These are phyloP conservation scores for Sminthurides aquaticus DNA, from an alignment of 2,888 invertebrate genomes.

Conservation along the genomic window DNA sequence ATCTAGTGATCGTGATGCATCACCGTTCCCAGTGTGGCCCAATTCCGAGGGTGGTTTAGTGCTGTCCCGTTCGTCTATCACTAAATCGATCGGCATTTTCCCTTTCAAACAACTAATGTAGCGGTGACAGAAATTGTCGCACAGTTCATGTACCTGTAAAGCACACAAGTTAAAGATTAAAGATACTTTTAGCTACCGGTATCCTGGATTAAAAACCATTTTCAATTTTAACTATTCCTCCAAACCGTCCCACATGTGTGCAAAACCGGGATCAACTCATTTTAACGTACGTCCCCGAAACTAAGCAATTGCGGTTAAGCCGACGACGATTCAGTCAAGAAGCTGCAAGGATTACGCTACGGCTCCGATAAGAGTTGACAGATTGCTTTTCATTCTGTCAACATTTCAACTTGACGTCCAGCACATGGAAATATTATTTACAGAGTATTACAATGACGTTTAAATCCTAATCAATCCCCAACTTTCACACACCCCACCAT, in stretches of 20 bases:
- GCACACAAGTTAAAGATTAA: slow-evolving; percentile 35
- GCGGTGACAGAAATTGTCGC: slow-evolving; percentile 99
- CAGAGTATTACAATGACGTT: background rate
- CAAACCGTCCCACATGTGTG: too few relatives aligned
- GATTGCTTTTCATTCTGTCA: background rate
- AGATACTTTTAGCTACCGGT: too few relatives aligned
- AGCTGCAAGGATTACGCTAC: too few relatives aligned
- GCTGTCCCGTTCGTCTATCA: slow-evolving; percentile 94
- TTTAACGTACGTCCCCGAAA: too few relatives aligned
- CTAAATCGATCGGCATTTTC: slow-evolving; percentile 99
- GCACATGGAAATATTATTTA: background rate
- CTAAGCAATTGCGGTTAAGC: too few relatives aligned
- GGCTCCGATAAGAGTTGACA: background rate
- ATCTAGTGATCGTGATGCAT: slow-evolving; percentile 70
- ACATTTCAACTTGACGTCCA: background rate
- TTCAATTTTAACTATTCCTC: too few relatives aligned
- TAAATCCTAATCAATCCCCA: background rate
- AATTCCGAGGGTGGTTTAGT: slow-evolving; percentile 71
- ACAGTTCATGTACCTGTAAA: slow-evolving; percentile 96
- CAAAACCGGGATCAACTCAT: too few relatives aligned
- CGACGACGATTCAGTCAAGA: too few relatives aligned
- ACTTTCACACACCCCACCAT: background rate
- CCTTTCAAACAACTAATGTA: slow-evolving; percentile 99
- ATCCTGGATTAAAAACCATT: too few relatives aligned
- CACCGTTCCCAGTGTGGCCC: slow-evolving; percentile 70